phyloP scores from a whole-genome alignment of 2,888 invertebrate genomes.

The Heliconius hortense region DNA sequence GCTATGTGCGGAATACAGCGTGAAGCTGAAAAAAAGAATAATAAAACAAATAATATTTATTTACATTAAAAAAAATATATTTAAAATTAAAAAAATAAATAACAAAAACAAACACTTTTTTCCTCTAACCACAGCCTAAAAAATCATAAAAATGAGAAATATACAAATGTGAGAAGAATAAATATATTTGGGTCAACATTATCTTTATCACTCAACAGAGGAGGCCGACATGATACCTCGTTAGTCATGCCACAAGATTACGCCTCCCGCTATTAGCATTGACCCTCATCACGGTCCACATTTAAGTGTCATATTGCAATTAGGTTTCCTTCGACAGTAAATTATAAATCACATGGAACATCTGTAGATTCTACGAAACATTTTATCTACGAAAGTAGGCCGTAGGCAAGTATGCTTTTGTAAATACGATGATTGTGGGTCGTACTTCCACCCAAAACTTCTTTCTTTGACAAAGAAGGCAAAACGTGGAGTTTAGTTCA shows the following conservation, averaged over 20 bases:
- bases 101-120: background rate
- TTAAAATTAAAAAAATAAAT: background rate
- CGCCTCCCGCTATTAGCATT: conserved; percentile 21
- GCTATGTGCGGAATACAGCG: too few relatives aligned
- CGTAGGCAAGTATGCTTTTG: too few relatives aligned
- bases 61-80: too few relatives aligned
- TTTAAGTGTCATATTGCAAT: conserved; percentile 21
- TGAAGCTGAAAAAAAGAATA: too few relatives aligned
- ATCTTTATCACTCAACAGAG: conserved; percentile 11
- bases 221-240: conserved; percentile 20
- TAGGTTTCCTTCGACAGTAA: conserved; percentile 10
- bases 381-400: too few relatives aligned
- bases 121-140: too few relatives aligned
- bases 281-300: conserved; percentile 22
- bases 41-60: too few relatives aligned
- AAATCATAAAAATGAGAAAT: background rate
- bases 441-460: too few relatives aligned
- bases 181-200: conserved; percentile 7
- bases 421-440: too few relatives aligned
- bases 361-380: background rate
- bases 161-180: background rate
- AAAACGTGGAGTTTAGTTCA: too few relatives aligned
- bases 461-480: too few relatives aligned
- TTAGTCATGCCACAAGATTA: conserved; percentile 27
- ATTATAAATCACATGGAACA: conserved; percentile 7